Evolutionary conservation across 2,113 vertebrate species (phyloP), one percentile per base, ranked within the genome.

Genomic region (Origma solitaria): DNA sequence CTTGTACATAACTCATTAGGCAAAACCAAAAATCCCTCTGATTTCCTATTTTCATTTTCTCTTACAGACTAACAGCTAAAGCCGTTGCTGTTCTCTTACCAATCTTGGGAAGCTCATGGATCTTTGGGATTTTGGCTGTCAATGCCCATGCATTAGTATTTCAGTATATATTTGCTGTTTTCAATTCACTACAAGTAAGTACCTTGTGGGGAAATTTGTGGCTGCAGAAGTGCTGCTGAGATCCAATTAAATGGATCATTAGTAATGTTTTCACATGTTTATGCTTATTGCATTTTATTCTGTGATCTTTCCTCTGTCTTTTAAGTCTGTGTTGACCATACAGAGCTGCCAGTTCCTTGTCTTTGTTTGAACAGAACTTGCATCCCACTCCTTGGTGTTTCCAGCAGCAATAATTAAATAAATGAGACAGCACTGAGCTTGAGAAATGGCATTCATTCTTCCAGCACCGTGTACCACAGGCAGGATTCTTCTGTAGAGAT

Each of bases 61-160:
- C 73, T 79, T 84, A 9, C 96, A 99, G 99, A 95, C 96, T 99
- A 50, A 99, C 99, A 1, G 98, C 95, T 9, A 99, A 99, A 93
- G 99, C 99, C 0, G 99, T 99, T 10, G 99, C 99, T 5, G 99
- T 99, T 28, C 98, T 99, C 76, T 89, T 99, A 37, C 99, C 99
- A 8, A 99, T 99, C 90, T 88, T 99, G 71, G 99, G 99, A 24
- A 99, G 99, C 93, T 99, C 99, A 0, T 99, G 99, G 99, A 98
- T 99, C 86, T 99, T 99, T 49, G 99, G 99, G 2, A 98, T 99
- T 84, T 97, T 99, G n/a, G 98, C 99, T 1, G 94, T 99, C 96
- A 99, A 99, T 78, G 97, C 96, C 42, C 98, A 98, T 2, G 96
- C 98, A 14, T 64, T 99, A 57, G 97, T 98, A 16, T 99, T 99